These are phyloP conservation scores for Cyrtodaria siliqua DNA, from an alignment of 2,888 invertebrate genomes.

Conservation along the genomic window DNA sequence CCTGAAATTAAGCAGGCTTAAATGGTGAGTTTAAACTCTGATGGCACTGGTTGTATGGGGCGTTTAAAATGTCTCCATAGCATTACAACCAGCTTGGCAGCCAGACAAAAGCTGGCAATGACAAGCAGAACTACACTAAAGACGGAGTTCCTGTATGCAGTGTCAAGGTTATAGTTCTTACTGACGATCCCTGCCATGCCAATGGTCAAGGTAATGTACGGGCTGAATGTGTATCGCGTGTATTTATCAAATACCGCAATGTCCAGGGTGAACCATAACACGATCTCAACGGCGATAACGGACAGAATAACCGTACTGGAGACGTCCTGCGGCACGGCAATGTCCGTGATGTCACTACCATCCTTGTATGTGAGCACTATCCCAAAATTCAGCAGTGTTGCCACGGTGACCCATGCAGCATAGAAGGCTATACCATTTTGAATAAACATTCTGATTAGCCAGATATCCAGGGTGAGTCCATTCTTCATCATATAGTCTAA, in stretches of 20 bases:
- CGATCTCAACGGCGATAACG: conserved; percentile 70
- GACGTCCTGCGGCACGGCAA: conserved; percentile 46
- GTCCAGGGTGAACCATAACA: conserved; percentile 78
- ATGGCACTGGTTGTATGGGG: conserved; percentile 48
- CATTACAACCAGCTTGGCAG: conserved; percentile 54
- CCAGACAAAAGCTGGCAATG: conserved; percentile 31
- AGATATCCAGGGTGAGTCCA: conserved; percentile 71
- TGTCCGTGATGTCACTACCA: conserved; percentile 50
- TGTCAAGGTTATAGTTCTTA: conserved; percentile 62
- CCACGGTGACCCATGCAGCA: conserved; percentile 80
- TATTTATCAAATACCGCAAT: conserved; percentile 76
- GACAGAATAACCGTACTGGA: conserved; percentile 75
- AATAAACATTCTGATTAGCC: conserved; percentile 80
- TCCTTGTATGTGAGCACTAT: conserved; percentile 74
- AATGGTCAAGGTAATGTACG: conserved; percentile 75
- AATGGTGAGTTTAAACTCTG: conserved; percentile 37
- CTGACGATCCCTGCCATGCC: conserved; percentile 73
- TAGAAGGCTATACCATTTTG: conserved; percentile 83
- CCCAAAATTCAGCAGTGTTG: conserved; percentile 78
- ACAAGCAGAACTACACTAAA: conserved; percentile 34
- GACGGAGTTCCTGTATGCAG: conserved; percentile 50
- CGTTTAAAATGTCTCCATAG: conserved; percentile 50
- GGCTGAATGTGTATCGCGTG: conserved; percentile 76
- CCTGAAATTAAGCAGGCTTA: too few species aligned
- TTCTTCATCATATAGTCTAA: conserved; percentile 60